These are phyloP conservation scores for Lutraria lutraria DNA, from an alignment of 2,888 invertebrate genomes.

Conservation along the genomic window DNA sequence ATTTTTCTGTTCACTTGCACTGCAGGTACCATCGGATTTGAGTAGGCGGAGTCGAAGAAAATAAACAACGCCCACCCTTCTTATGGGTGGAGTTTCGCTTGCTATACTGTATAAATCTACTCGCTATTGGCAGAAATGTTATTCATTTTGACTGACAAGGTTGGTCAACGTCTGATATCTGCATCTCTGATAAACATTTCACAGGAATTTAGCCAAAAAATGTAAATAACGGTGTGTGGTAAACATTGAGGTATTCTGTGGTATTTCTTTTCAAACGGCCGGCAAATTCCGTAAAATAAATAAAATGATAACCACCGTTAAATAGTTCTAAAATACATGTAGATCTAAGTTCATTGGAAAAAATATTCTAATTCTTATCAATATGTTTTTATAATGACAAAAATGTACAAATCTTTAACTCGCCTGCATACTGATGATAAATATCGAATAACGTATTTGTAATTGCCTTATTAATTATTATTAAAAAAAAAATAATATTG, in stretches of 20 bases:
- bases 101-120: not conserved
- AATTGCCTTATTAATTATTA: no score
- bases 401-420: not conserved
- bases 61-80: not conserved
- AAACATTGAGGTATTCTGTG: not conserved
- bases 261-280: not conserved
- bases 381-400: no score
- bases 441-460: no score
- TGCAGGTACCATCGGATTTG: conserved; percentile 38
- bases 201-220: conserved; percentile 7
- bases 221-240: conserved; percentile 5
- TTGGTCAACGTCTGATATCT: conserved; percentile 8
- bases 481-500: no score
- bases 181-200: conserved; percentile 1
- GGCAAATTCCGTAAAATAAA: not conserved
- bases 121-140: not conserved
- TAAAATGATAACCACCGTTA: not conserved
- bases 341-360: no score
- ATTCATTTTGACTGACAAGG: not conserved
- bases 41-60: conserved; percentile 14
- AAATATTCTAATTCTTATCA: no score
- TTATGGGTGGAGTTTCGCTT: conserved; percentile 18
- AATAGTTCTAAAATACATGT: not conserved
- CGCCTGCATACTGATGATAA: no score
- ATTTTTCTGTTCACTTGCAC: conserved; percentile 55